Evolutionary conservation across 2,113 vertebrate species (phyloP).

Genomic region (Marmota monax): DNA sequence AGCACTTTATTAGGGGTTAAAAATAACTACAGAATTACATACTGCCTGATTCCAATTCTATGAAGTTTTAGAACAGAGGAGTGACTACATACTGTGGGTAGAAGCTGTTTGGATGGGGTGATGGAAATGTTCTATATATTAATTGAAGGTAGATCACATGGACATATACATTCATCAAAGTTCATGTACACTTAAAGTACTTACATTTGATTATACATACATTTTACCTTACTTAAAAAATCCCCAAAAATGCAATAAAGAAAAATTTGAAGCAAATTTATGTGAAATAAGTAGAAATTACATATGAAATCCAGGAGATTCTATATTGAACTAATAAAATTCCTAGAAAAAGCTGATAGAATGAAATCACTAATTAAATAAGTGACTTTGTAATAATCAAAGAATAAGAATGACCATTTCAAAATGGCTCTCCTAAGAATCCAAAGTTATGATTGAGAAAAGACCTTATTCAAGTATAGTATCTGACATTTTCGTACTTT

Average conservation of each 20-base stretch:
- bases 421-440: neutral
- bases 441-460: neutral
- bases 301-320: neutral
- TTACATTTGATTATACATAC: neutral
- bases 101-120: neutral
- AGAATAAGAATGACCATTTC: neutral
- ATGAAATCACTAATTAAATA: constrained; percentile 34
- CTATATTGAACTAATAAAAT: constrained; percentile 18
- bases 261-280: neutral
- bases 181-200: neutral
- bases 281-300: neutral
- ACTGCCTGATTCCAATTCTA: neutral
- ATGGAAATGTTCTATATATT: neutral
- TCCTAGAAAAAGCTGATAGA: neutral
- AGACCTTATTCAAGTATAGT: neutral
- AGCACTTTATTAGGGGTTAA: neutral
- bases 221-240: neutral
- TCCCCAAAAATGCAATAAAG: neutral
- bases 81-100: too few relatives aligned
- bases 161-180: neutral
- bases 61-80: neutral
- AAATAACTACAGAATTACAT: neutral
- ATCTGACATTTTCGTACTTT: neutral
- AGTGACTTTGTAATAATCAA: neutral
- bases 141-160: neutral